A percentile compares a stretch with the other conserved stretches of the same genome.
Conservation (phyloP, 2,888 invertebrate genomes). For the Drosophila stalkeri region DNA sequence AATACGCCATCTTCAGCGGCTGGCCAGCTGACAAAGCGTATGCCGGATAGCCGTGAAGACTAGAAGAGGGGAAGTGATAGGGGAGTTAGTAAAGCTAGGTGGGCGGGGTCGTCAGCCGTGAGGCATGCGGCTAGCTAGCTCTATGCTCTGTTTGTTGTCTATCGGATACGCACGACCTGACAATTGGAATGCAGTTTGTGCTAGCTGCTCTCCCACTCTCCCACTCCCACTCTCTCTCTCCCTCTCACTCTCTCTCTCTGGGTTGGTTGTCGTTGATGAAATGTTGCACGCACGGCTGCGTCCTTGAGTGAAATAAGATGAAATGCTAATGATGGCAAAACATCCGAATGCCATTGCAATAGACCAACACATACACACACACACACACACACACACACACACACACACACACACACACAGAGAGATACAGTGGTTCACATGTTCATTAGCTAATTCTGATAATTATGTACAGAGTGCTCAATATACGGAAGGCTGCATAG, state of each 20-base stretch:
- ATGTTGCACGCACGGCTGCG: constrained; percentile 73
- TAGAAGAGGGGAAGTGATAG: neutral
- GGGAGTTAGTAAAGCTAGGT: too few species aligned
- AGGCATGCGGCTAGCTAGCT: constrained; percentile 27
- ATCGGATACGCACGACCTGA: constrained; percentile 67
- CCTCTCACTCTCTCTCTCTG: too few species aligned
- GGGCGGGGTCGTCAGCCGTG: neutral
- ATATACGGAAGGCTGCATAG: constrained; percentile 10
- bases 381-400: constrained; percentile 10
- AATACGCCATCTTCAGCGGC: constrained; percentile 74
- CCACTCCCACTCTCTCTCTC: too few species aligned
- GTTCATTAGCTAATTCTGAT: constrained; percentile 51
- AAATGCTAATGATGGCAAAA: constrained; percentile 77
- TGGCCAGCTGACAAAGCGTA: constrained; percentile 13
- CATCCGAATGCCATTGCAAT: constrained; percentile 50
- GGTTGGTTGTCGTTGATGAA: constrained; percentile 48
- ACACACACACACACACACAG: neutral
- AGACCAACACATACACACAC: constrained; percentile 3
- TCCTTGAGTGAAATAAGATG: constrained; percentile 75
- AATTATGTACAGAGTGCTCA: constrained; percentile 26
- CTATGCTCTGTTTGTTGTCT: constrained; percentile 53
- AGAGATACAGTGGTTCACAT: neutral
- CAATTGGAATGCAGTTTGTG: constrained; percentile 68
- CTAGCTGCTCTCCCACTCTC: neutral
- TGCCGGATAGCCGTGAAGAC: neutral